Percentiles rank a stretch among this genome's conserved stretches.
Evolutionary conservation across 2,113 vertebrate genomes (phyloP).

Genomic region (Paramormyrops kingsleyae): DNA sequence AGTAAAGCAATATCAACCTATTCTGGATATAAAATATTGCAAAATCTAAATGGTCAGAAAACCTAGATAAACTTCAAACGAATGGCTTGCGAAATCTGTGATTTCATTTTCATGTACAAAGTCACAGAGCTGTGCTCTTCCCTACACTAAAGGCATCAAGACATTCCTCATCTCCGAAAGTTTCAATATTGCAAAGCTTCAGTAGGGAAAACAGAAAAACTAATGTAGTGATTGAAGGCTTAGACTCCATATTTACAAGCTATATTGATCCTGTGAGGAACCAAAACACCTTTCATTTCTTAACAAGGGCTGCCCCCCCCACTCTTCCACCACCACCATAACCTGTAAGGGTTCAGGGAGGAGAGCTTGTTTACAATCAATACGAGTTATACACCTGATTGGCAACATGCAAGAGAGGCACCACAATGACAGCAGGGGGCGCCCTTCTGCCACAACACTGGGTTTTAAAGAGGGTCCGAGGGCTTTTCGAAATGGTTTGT

Average conservation of each 20-base stretch:
- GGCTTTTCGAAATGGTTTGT: not conserved
- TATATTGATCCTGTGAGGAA: not conserved
- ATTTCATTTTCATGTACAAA: conserved; percentile 37
- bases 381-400: conserved; percentile 3
- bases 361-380: conserved; percentile 17
- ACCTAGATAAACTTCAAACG: conserved; percentile 45
- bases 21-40: conserved; percentile 59
- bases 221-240: not conserved
- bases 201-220: not conserved
- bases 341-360: conserved; percentile 7
- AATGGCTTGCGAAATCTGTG: conserved; percentile 34
- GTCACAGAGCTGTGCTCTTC: conserved; percentile 40
- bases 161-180: conserved; percentile 32
- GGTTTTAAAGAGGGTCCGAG: not conserved
- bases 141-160: conserved; percentile 34
- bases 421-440: conserved; percentile 1
- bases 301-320: not conserved
- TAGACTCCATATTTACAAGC: conserved; percentile 14
- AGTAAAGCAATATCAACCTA: conserved; percentile 60
- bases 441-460: conserved; percentile 2
- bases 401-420: conserved; percentile 29
- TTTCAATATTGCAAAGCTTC: conserved; percentile 56
- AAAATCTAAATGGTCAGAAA: conserved; percentile 58
- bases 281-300: not conserved
- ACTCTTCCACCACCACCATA: not conserved